Evolutionary conservation across 2,888 invertebrate species (phyloP), one percentile per base, ranked within the genome.

Genomic region (Philereme vetulata): DNA sequence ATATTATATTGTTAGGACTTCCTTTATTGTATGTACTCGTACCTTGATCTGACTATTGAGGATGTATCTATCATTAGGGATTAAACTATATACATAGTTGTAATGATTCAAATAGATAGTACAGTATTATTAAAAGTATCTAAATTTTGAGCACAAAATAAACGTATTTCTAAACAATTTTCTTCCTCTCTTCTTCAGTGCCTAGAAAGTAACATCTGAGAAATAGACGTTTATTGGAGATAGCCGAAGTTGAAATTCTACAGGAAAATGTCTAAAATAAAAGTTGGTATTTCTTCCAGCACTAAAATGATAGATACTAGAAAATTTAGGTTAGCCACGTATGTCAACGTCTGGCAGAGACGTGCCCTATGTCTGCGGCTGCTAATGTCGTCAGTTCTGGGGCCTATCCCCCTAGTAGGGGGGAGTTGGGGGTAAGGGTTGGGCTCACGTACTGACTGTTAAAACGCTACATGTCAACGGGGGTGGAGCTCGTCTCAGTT

Each of bases 401-500:
- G 77, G 78, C 21, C 21, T 21, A 21, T 21, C 21, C 21, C 21
- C 21, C 21, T 21, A 21, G 21, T 21, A 67, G 60, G 69, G 76
- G 70, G 60, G 68, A 75, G 60, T 44, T 44, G 21, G 21, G 21
- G 51, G 53, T 50, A 33, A 55, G 60, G 57, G 50, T 66, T 70
- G 76, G 84, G 78, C 66, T 74, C 91, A 90, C 90, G 90, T 90
- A 86, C 85, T 77, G 85, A 80, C 90, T 89, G 90, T 90, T 92
- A 89, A 90, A 90, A 91, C 86, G 90, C 84, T 85, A 88, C 89
- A 92, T 90, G 91, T 92, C 91, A 90, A 77, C 83, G 81, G 78
- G 80, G 81, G 83, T 64, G 83, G 76, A 79, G 71, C 77, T 81
- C 79, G 79, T 84, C 86, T 85, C 81, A 74, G 77, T 76, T 71